These are phyloP conservation scores for Agriopis marginaria DNA, from an alignment of 2,888 invertebrate genomes.

Conservation along the genomic window DNA sequence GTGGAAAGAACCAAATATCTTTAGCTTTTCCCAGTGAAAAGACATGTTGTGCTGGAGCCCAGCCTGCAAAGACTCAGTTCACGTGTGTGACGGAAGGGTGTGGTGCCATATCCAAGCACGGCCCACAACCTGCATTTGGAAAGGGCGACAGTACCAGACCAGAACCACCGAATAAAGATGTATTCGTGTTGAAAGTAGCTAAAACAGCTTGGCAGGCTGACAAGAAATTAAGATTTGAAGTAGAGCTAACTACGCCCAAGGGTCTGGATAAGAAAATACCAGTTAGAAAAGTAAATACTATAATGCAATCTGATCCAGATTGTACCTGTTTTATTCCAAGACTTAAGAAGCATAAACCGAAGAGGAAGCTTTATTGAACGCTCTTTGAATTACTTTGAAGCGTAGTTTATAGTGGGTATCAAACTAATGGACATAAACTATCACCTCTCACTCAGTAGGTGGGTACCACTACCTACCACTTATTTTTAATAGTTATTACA, in stretches of 20 bases:
- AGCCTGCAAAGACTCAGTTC: constrained; percentile 73
- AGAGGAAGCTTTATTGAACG: constrained; percentile 49
- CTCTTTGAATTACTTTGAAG: not conserved
- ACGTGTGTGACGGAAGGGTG: constrained; percentile 81
- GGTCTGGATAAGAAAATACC: constrained; percentile 85
- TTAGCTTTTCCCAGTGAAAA: constrained; percentile 71
- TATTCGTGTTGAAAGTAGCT: constrained; percentile 88
- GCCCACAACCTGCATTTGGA: constrained; percentile 61
- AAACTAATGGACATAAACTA: not conserved
- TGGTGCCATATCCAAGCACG: constrained; percentile 66
- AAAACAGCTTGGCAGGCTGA: constrained; percentile 88
- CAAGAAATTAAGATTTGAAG: constrained; percentile 87
- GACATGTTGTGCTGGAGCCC: constrained; percentile 68
- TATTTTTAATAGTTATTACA: too few species aligned
- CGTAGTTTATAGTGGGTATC: not conserved
- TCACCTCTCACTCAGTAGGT: not conserved
- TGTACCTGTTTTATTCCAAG: constrained; percentile 69
- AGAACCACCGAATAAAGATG: constrained; percentile 83
- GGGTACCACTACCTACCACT: not conserved
- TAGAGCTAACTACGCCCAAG: constrained; percentile 89
- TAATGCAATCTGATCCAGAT: constrained; percentile 72
- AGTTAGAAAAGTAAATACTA: constrained; percentile 67
- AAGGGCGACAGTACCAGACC: constrained; percentile 69
- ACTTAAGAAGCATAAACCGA: constrained; percentile 58
- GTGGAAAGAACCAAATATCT: constrained; percentile 79